A percentile compares a stretch with the other conserved stretches of the same genome.
These are phyloP conservation scores for Zaprionus lachaisei DNA, from an alignment of 1,140 invertebrate genomes.

Conservation along the genomic window DNA sequence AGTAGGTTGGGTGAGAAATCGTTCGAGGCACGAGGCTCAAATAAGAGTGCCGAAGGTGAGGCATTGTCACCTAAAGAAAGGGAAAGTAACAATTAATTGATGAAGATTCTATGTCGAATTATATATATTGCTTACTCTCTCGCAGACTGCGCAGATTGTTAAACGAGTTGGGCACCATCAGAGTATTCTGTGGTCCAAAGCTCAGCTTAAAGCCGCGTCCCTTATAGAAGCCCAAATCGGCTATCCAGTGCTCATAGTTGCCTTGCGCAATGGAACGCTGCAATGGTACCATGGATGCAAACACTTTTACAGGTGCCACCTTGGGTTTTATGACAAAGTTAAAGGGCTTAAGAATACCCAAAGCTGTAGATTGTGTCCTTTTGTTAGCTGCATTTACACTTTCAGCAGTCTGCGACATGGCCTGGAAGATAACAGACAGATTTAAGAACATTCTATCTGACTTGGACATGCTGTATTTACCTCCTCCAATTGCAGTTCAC, in stretches of 20 bases:
- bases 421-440: conserved; percentile 15
- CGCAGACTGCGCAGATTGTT: conserved; percentile 59
- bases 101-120: no score
- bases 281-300: conserved; percentile 85
- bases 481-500: conserved; percentile 61
- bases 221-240: conserved; percentile 88
- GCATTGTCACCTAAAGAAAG: conserved; percentile 20
- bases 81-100: background rate
- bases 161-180: conserved; percentile 84
- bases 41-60: conserved; percentile 42
- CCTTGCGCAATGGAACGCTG: conserved; percentile 84
- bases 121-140: conserved; percentile 36
- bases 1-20: conserved; percentile 66
- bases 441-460: background rate
- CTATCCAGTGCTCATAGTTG: conserved; percentile 86
- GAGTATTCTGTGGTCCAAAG: conserved; percentile 89
- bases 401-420: conserved; percentile 56
- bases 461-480: conserved; percentile 6
- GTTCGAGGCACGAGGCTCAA: conserved; percentile 49
- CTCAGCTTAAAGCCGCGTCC: conserved; percentile 90
- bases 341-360: conserved; percentile 36
- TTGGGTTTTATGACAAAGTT: conserved; percentile 70
- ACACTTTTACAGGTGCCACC: conserved; percentile 84
- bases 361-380: background rate
- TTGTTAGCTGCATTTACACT: conserved; percentile 27